Percentiles rank a stretch among this genome's conserved stretches.
These are phyloP conservation scores for Isichthys henryi DNA, from an alignment of 2,113 vertebrate genomes.

Conservation along the genomic window DNA sequence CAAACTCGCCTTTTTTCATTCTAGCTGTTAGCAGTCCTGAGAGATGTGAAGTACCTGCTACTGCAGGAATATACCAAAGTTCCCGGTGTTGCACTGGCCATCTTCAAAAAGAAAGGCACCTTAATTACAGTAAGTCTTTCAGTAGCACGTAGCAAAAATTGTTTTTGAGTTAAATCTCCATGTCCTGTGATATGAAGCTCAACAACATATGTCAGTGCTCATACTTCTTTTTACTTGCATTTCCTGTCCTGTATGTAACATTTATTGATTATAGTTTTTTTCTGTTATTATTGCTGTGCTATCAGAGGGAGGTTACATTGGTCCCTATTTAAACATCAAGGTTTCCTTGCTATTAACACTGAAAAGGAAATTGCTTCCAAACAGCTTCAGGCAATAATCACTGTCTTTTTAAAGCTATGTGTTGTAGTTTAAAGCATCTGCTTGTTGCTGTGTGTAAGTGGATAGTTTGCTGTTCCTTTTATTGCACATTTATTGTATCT, in stretches of 20 bases:
- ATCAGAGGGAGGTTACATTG: neutral
- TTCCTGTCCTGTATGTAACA: neutral
- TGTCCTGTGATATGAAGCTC: neutral
- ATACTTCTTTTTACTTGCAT: neutral
- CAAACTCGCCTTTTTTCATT: slow-evolving; percentile 24
- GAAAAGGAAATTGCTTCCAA: neutral
- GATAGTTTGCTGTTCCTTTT: neutral
- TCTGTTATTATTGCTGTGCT: neutral
- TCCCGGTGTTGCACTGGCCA: slow-evolving; percentile 56
- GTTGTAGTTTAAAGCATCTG: neutral
- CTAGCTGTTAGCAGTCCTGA: slow-evolving; percentile 63
- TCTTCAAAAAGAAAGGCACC: slow-evolving; percentile 61
- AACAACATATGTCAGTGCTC: neutral
- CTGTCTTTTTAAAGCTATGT: neutral
- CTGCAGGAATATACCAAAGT: slow-evolving; percentile 56
- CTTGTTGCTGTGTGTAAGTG: neutral
- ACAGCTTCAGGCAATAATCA: neutral
- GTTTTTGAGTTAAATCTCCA: neutral
- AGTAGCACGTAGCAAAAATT: neutral
- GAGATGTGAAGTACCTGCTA: slow-evolving; percentile 72
- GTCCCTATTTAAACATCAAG: neutral
- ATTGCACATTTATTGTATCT: neutral
- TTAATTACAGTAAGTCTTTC: slow-evolving; percentile 62
- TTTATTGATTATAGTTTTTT: neutral
- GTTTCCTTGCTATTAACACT: neutral